Evolutionary conservation across 1,140 invertebrate species (phyloP), one percentile per base, ranked within the genome.

Genomic region (Lordiphosa stackelbergi): DNA sequence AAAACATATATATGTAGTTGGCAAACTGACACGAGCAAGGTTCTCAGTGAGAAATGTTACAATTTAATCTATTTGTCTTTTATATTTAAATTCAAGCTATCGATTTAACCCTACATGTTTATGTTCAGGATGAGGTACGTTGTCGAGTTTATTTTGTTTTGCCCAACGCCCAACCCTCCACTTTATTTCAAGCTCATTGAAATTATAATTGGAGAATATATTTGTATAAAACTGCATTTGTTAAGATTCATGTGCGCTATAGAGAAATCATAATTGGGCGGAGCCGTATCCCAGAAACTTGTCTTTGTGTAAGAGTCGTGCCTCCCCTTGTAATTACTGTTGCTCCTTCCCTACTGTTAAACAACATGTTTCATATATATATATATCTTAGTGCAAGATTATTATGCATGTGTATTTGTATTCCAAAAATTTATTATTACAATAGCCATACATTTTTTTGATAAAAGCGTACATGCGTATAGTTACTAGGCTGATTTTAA

Each of bases 341-440:
- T 66, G 46, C 41, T 24, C 40, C 40, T 48, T 64, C 48, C 45
- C 51, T 16, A 41, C 31, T 66, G 28, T 59, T 59, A 28, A 34
- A 19, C 19, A 8, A 42, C 38, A 46, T 58, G 59, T 55, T 61
- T 61, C 58, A 61, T 38, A 59, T 46, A 40, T 65, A 64, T 55
- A 19, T 45, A 65, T 60, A 60, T 38, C 58, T 68, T 71, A 66
- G 45, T 52, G 54, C 40, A 60, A 35, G 43, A 55, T 46, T 43
- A 66, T 60, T 47, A 46, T 46, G 42, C 53, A 63, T 66, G 63
- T 75, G 71, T 60, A 75, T 57, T 78, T 79, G 70, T 74, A 81
- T 74, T 79, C 70, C 70, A 79, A 79, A 81, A 74, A 70, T 68
- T 56, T 62, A 81, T 47, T 51, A 56, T 59, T 73, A 63, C 57